Percentiles rank a stretch among this genome's conserved stretches.
These are phyloP conservation scores for Eulemur coronatus DNA, from an alignment of 2,797 vertebrate species.

Conservation along the genomic window DNA sequence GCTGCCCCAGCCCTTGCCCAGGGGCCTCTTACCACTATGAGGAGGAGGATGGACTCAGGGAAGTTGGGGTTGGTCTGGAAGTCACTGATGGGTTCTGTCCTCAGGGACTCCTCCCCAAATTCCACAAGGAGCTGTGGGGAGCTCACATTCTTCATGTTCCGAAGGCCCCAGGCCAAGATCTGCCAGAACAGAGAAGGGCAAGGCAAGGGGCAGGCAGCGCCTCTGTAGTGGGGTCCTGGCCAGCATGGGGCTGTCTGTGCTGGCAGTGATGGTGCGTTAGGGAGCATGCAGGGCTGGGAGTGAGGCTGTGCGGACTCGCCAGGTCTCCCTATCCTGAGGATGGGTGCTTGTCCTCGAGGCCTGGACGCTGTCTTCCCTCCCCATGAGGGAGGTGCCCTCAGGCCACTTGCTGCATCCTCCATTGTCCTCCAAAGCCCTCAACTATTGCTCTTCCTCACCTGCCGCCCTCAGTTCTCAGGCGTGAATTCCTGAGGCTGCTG, in stretches of 20 bases:
- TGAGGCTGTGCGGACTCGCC: accelerated
- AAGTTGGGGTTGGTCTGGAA: slow-evolving; percentile 82
- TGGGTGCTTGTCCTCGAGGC: neutral
- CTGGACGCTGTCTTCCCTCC: too few relatives aligned
- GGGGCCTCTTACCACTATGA: slow-evolving; percentile 76
- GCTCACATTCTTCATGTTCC: slow-evolving; percentile 67
- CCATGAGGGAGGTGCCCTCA: neutral
- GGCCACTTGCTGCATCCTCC: neutral
- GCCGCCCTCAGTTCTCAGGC: neutral
- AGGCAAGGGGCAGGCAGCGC: accelerated
- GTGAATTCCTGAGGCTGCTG: neutral
- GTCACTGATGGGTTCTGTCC: slow-evolving; percentile 76
- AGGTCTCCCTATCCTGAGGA: neutral
- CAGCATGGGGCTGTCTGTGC: neutral
- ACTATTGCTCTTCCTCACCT: neutral
- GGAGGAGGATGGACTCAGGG: slow-evolving; percentile 68
- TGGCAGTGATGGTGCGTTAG: neutral
- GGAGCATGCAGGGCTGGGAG: neutral
- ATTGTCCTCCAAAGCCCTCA: neutral
- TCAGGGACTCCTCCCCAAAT: slow-evolving; percentile 75
- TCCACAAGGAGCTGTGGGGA: slow-evolving; percentile 75
- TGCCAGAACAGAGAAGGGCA: neutral
- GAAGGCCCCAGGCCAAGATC: slow-evolving; percentile 85
- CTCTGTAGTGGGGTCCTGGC: neutral
- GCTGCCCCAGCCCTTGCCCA: neutral